phyloP scores from a whole-genome alignment of 2,113 vertebrate genomes.

The Phalacrocorax carbo region DNA sequence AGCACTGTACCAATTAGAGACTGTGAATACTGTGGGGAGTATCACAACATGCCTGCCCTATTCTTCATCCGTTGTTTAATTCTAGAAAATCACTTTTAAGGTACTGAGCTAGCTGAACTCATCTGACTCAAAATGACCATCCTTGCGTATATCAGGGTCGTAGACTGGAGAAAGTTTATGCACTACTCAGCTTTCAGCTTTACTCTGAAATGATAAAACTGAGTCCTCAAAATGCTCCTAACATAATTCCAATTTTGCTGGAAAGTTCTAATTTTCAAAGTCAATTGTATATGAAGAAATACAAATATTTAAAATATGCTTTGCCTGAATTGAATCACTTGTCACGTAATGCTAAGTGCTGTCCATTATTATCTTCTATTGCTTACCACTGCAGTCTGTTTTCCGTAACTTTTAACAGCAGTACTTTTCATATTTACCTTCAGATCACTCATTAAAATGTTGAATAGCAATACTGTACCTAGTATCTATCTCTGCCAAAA shows the following conservation, averaged over 20 bases:
- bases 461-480: background rate
- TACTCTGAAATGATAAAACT: background rate
- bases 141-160: background rate
- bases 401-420: background rate
- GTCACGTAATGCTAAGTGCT: background rate
- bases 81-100: background rate
- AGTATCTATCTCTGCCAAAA: background rate
- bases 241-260: background rate
- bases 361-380: background rate
- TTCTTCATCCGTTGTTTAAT: background rate
- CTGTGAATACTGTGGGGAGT: background rate
- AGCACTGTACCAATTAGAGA: background rate
- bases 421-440: background rate
- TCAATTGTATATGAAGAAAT: background rate
- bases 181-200: background rate
- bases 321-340: background rate
- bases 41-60: background rate
- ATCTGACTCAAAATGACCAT: background rate
- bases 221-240: background rate
- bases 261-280: background rate
- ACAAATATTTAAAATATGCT: background rate
- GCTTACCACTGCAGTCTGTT: background rate
- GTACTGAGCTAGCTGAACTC: background rate
- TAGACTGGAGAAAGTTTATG: background rate
- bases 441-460: background rate